Conservation (phyloP, 2,888 invertebrate genomes). For the Theretra japonica region DNA sequence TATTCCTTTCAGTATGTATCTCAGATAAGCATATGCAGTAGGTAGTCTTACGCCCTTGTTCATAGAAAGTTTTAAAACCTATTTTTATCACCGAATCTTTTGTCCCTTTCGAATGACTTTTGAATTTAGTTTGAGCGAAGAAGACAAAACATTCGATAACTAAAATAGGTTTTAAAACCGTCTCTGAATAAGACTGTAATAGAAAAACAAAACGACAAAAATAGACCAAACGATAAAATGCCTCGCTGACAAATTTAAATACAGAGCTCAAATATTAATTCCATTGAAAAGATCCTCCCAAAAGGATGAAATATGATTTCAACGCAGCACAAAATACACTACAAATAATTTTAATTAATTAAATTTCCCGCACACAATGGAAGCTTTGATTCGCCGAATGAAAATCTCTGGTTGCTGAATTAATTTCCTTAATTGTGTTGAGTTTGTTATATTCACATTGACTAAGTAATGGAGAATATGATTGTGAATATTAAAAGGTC, state of each 20-base stretch:
- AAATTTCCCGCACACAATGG: conserved; percentile 11
- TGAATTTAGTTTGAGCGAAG: too few species aligned
- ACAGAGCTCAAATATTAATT: not conserved
- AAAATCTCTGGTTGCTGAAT: conserved; percentile 12
- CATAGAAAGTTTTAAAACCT: too few species aligned
- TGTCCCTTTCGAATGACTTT: too few species aligned
- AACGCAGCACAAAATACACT: not conserved
- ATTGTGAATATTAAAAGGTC: not conserved
- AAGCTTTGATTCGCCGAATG: conserved; percentile 14
- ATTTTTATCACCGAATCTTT: too few species aligned
- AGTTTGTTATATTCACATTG: not conserved
- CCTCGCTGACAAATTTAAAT: not conserved
- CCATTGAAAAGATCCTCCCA: not conserved
- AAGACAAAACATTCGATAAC: too few species aligned
- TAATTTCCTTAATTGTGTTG: conserved; percentile 11
- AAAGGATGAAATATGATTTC: not conserved
- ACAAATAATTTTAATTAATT: conserved; percentile 21
- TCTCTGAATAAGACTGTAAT: too few species aligned
- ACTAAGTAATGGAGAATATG: not conserved
- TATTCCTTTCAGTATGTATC: too few species aligned
- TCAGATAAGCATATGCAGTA: too few species aligned
- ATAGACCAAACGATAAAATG: too few species aligned
- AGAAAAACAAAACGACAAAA: too few species aligned
- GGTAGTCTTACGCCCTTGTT: too few species aligned
- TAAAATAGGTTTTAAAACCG: too few species aligned